phyloP scores from a whole-genome alignment of 2,113 vertebrate species.

The Manacus vitellinus region DNA sequence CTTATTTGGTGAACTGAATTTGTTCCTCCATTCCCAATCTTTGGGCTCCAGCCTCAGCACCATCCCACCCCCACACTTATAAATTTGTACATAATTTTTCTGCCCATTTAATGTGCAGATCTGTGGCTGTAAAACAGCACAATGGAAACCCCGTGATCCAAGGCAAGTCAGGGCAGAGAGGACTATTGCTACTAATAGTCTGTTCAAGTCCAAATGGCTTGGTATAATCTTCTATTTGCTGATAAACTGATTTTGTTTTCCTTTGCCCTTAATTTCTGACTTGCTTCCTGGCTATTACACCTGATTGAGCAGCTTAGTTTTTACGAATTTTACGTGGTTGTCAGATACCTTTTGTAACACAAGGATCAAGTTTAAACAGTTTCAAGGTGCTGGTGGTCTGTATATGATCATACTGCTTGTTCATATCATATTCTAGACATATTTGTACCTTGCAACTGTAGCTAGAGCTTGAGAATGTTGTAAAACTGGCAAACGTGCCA shows the following conservation, averaged over 20 bases:
- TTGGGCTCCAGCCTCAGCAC: background rate
- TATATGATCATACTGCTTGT: background rate
- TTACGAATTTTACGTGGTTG: background rate
- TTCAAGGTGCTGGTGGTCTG: background rate
- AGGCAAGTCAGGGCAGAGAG: background rate
- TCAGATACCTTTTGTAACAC: background rate
- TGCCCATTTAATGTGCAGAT: background rate
- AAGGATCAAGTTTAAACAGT: background rate
- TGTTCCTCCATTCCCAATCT: background rate
- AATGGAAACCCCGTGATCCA: background rate
- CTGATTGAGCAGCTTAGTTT: background rate
- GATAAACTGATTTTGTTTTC: background rate
- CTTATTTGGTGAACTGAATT: background rate
- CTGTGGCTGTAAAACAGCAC: background rate
- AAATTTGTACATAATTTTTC: background rate
- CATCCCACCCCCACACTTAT: rapidly evolving
- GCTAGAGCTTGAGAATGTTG: background rate
- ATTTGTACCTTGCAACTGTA: background rate
- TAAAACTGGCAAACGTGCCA: background rate
- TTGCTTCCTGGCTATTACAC: background rate
- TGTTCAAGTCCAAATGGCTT: background rate
- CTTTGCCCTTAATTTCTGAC: background rate
- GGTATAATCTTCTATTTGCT: background rate
- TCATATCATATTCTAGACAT: background rate
- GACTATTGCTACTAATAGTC: background rate